Evolutionary conservation across 2,888 invertebrate genomes (phyloP), one percentile per base, ranked within the genome.

Genomic region (Oscheius myriophilus): DNA sequence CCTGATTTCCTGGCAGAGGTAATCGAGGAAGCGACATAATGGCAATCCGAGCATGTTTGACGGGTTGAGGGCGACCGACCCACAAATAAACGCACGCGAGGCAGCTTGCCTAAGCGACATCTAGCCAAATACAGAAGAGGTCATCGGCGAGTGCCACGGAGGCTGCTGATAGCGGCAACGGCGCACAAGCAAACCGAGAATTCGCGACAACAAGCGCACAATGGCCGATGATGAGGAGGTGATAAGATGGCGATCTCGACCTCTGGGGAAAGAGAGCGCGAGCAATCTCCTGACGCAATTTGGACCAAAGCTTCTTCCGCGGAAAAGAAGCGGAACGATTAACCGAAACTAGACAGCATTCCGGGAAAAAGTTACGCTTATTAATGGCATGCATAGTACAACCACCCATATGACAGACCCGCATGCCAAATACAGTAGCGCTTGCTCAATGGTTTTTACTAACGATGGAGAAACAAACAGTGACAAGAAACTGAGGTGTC

Each of bases 31-130:
- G 61, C 49, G 26, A 49, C 61, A 61, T 61, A 61, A 61, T 61
- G 61, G 49, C 61, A 61, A 61, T 61, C 61, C 49, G 46, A 61
- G 61, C 61, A 61, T 61, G 61, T 61, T 61, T 61, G 61, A 61
- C 61, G 61, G 61, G 61, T 61, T 61, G 61, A 49, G 61, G 49
- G 14, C 39, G 61, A 61, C 46, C 61, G 61, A 61, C 61, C 61
- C 61, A 61, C 61, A 61, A 61, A 61, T 49, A 61, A 61, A 61
- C 61, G 42, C 58, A 49, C 61, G 49, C 61, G 61, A 59, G 59
- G 33, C 33, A 33, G 33, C 33, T 33, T 33, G 9, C 33, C 59
- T 45, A 46, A 61, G 61, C n/a, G 61, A 49, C 61, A 61, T 61
- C 61, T 61, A 61, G 46, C 61, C 61, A 61, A 61, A 61, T 61